Evolutionary conservation across 2,797 vertebrate genomes (phyloP).

Genomic region (Bovichtus variegatus): DNA sequence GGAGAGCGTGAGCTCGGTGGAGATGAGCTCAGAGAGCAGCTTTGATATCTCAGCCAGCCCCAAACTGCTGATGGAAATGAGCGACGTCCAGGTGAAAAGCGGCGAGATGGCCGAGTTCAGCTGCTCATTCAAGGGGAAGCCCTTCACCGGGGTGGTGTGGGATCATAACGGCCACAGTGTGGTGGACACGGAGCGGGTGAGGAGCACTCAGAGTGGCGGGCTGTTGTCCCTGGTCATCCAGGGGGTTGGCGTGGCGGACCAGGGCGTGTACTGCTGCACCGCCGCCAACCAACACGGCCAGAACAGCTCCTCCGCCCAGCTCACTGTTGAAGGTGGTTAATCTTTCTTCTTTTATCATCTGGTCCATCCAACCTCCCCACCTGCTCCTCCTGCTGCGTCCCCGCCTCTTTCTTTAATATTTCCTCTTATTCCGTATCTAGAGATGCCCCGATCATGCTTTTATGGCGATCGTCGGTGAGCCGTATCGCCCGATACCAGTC

Average conservation of each 20-base stretch:
- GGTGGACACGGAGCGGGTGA: constrained; percentile 84
- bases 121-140: constrained; percentile 88
- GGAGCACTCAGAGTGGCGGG: constrained; percentile 82
- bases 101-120: constrained; percentile 88
- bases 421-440: constrained; percentile 48
- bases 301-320: constrained; percentile 87
- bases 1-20: constrained; percentile 67
- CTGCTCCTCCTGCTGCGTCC: constrained; percentile 64
- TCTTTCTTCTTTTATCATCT: constrained; percentile 66
- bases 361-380: constrained; percentile 67
- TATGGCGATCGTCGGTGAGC: no score
- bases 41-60: constrained; percentile 67
- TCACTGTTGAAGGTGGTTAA: constrained; percentile 93
- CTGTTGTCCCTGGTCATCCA: constrained; percentile 86
- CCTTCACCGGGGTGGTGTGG: constrained; percentile 86
- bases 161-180: constrained; percentile 85
- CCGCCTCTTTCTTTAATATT: constrained; percentile 57
- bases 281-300: constrained; percentile 85
- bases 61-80: constrained; percentile 86
- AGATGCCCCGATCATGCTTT: no score
- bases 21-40: constrained; percentile 63
- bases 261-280: constrained; percentile 90
- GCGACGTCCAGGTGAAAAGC: constrained; percentile 84
- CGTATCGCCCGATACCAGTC: no score
- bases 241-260: constrained; percentile 85